Base-by-base conservation (phyloP, 2,888 invertebrate species). In the Apocheima hispidaria region DNA sequence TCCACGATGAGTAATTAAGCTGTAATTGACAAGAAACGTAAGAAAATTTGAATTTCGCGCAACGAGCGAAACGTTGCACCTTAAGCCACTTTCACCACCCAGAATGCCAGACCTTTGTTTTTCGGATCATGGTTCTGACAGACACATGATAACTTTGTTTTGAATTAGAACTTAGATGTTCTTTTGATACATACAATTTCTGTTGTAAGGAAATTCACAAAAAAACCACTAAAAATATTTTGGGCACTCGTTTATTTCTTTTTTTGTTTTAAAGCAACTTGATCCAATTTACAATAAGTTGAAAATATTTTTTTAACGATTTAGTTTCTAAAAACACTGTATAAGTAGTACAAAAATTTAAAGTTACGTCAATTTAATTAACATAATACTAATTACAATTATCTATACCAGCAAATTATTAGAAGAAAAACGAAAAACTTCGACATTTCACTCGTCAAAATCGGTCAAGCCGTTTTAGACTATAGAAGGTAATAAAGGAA, bases 191-290 rank as follows among this genome's bases (percentile, higher is more conserved):
- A 1, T 26, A 6, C 1, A 26, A 9, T 2, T 10, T 9, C 9
- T 12, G 12, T 33, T 0, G 10, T 33, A 2, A 3, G 4, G n/a
- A 44, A 26, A 44, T 9, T 23, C 1, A 2, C 0, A 23, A 23
- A 41, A 46, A 57, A 36, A 33, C 54, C 36, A 55, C 35, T 21
- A 20, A 16, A 10, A 44, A 18, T 9, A 44, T 44, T 36, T 38
- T 44, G 44, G 55, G 48, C 59, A 60, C 59, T 56, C 59, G 28
- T 59, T 61, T 57, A 65, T 61, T 58, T 57, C 35, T 21, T 57
- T 58, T 63, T 58, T 58, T 58, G 26, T 55, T 36, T 63, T 63
- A 58, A 62, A 62, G 62, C 58, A 61, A 46, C 50, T 53, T 43
- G 54, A 54, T 54, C 35, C 36, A 53, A 51, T 50, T 53, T 54